A percentile compares a stretch with the other conserved stretches of the same genome.
Conservation (phyloP, 2,113 vertebrate genomes). For the Archocentrus centrarchus region DNA sequence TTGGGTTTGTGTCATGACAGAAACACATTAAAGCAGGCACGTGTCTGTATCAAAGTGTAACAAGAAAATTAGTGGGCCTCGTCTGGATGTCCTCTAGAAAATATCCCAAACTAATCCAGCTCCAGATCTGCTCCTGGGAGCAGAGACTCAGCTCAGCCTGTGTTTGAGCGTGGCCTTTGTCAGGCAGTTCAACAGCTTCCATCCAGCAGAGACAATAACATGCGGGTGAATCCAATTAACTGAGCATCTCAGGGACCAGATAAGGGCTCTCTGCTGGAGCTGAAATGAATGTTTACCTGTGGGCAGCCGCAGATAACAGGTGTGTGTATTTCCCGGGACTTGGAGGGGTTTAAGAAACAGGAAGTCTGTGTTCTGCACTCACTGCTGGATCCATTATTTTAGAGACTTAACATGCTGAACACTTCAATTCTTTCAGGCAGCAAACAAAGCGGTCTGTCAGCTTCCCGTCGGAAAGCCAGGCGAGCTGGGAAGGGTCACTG, state of each 20-base stretch:
- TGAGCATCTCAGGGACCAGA: conserved; percentile 18
- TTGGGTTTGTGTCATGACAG: neutral
- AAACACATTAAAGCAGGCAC: neutral
- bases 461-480: neutral
- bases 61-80: neutral
- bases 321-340: neutral
- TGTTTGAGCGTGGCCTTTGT: neutral
- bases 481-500: too few relatives aligned
- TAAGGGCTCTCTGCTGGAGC: neutral
- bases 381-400: neutral
- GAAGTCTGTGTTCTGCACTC: neutral
- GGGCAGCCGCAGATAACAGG: neutral
- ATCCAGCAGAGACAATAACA: conserved; percentile 4
- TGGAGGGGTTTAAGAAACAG: conserved; percentile 4
- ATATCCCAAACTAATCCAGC: neutral
- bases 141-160: neutral
- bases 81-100: neutral
- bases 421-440: neutral
- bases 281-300: neutral
- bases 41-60: neutral
- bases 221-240: conserved; percentile 34
- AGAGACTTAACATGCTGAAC: neutral
- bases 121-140: neutral
- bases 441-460: neutral
- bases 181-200: conserved; percentile 13